Percentiles rank a stretch among this genome's conserved stretches.
These are phyloP conservation scores for Centrocercus urophasianus DNA, from an alignment of 2,113 vertebrate genomes.

Conservation along the genomic window DNA sequence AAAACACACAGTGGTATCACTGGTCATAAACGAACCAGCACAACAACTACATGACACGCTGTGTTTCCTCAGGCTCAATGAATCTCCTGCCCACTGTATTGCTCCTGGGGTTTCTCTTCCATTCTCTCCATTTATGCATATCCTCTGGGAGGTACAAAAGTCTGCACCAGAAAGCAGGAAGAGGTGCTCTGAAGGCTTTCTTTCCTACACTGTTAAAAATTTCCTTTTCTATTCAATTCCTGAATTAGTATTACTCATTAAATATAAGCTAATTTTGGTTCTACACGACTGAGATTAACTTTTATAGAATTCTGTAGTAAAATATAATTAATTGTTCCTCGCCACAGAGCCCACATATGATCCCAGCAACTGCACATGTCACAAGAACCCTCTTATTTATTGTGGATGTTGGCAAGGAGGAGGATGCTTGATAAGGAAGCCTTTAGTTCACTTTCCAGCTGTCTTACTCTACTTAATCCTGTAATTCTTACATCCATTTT, in stretches of 20 bases:
- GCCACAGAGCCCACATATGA: background rate
- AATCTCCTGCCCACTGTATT: background rate
- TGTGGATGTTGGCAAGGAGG: background rate
- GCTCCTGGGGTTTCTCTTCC: background rate
- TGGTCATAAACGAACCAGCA: background rate
- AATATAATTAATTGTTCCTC: background rate
- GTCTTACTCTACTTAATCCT: background rate
- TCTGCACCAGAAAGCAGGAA: background rate
- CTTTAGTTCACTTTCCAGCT: background rate
- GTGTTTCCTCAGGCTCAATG: background rate
- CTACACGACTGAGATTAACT: background rate
- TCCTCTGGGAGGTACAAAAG: background rate
- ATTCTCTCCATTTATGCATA: background rate
- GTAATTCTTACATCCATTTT: background rate
- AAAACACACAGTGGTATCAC: fast-evolving
- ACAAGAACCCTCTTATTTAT: background rate
- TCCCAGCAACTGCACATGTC: background rate
- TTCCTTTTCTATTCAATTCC: background rate
- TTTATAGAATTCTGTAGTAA: background rate
- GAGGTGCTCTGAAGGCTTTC: background rate
- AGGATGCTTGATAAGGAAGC: background rate
- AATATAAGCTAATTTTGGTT: background rate
- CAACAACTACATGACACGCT: background rate
- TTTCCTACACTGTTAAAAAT: background rate
- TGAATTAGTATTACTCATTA: background rate